Conservation (phyloP, 2,797 vertebrate genomes). For the Buceros bicornis region DNA sequence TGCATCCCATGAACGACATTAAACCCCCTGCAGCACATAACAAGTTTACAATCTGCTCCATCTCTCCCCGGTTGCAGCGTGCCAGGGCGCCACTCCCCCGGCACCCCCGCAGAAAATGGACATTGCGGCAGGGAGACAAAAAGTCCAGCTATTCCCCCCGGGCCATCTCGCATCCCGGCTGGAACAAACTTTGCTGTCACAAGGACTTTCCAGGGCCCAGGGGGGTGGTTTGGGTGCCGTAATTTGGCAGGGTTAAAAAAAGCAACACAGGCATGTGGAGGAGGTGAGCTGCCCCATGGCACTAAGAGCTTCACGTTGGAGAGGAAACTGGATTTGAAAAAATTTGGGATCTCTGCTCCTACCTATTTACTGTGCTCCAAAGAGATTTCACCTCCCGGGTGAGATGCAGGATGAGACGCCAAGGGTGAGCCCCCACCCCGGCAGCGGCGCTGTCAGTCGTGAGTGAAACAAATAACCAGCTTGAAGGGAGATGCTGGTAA, state of each 20-base stretch:
- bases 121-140: conserved; percentile 10
- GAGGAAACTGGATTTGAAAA: not conserved
- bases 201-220: not conserved
- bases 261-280: rapidly evolving
- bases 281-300: not conserved
- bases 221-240: not conserved
- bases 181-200: not conserved
- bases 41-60: not conserved
- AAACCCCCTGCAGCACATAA: not conserved
- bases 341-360: not conserved
- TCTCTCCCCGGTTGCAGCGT: not conserved
- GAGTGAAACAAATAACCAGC: not conserved
- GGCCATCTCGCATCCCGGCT: not conserved
- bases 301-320: not conserved
- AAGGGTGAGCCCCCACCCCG: not conserved
- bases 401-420: not conserved
- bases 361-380: not conserved
- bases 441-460: rapidly evolving
- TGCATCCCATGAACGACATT: not conserved
- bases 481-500: not conserved
- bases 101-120: not conserved
- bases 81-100: not conserved
- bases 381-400: not conserved
- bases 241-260: not conserved
- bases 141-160: conserved; percentile 3